Base-by-base conservation (phyloP, 2,888 invertebrate genomes). In the Notodonta dromedarius region DNA sequence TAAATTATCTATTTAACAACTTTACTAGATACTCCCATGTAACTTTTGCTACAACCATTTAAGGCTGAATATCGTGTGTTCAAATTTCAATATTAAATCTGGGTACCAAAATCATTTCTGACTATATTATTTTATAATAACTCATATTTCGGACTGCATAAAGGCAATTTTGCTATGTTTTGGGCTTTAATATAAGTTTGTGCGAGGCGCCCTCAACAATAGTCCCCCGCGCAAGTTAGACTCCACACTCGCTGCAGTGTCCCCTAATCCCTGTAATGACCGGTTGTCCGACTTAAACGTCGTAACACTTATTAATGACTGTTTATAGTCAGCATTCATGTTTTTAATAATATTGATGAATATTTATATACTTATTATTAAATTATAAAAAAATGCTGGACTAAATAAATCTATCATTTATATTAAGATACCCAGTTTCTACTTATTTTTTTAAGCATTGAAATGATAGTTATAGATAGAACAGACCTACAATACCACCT, bases 221-320 rank as follows among this genome's bases (percentile, higher is more conserved):
- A 48, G 48, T 52, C 53, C n/a, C 55, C 40, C 40, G 55, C 40
- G 55, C 55, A 55, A 16, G 7, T 48, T 9, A 16, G 63, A 55
- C 58, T 62, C 54, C 63, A 48, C 56, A 60, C 65, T 63, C 65
- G 57, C 66, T 65, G 58, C 61, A 52, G 60, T 65, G 68, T 76
- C 80, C 85, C 85, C 85, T 83, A 81, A 83, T 82, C 73, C 79
- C 78, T 79, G 84, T 85, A 85, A 87, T 83, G 85, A 81, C 83
- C 79, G 82, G 78, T 80, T 77, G 80, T 74, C 71, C 77, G 82
- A 79, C 76, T 84, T 80, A 77, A 81, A 80, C 81, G 73, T 80
- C 76, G 77, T 79, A 81, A 80, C 81, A 72, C 80, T 77, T 75
- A 78, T 80, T 80, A 83, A 83, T 80, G 80, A 79, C 65, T 74